Evolutionary conservation across 1,140 invertebrate genomes (phyloP), one percentile per base, ranked within the genome.

Genomic region (Drosophila sulfurigaster): DNA sequence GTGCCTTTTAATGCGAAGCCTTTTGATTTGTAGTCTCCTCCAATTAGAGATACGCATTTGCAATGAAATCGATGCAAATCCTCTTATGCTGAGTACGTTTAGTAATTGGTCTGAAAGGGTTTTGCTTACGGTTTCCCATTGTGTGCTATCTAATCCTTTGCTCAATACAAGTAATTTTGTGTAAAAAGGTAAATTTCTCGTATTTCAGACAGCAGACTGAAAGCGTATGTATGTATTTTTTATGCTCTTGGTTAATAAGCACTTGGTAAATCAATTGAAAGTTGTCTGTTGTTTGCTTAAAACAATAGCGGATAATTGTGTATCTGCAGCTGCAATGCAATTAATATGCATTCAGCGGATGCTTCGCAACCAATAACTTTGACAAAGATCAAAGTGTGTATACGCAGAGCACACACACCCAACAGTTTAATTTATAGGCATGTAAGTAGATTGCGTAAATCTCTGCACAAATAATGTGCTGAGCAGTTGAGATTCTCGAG

Each of bases 341-440:
- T 71, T 75, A 75, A 65, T 71, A 64, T 46, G 68, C 67, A 59
- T 65, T 75, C 67, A 25, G 56, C 51, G 20, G 28, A 51, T 38
- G 64, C 43, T 38, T 15, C 48, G 15, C 48, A 48, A 16, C 13
- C 66, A 64, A 64, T 46, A 63, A 64, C 46, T 64, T 75, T 75
- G 43, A 43, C 59, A 75, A 75, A 71, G 66, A 71, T 70, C 73
- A 75, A 75, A 76, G 59, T 64, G 32, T 64, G 35, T 66, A 60
- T 56, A 32, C 35, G 13, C n/a, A 20, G n/a, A 11, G 8, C 16
- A 60, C 30, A 64, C 13, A 41, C 16, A 35, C 38, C 1, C 20
- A 25, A 25, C 0, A 25, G 3, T 45, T 16, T 72, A 25, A 41
- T 35, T 16, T 15, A 5, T 38, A 8, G 13, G 15, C 28, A 10